A percentile compares a stretch with the other conserved stretches of the same genome.
Conservation (phyloP, 2,113 vertebrate species). For the Sigmodon hispidus region DNA sequence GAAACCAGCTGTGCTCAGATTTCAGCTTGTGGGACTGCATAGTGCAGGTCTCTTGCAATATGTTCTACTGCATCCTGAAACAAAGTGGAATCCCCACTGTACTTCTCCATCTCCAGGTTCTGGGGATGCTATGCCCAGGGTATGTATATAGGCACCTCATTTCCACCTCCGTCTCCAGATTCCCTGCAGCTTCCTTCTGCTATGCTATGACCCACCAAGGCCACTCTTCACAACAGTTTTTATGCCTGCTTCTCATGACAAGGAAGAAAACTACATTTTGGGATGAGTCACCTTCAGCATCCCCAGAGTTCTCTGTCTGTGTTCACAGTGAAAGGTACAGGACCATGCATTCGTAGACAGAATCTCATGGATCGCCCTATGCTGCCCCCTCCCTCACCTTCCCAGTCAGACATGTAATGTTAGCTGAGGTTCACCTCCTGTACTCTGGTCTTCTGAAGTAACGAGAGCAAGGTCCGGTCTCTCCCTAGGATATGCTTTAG, state of each 20-base stretch:
- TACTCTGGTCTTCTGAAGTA: background rate
- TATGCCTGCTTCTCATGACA: background rate
- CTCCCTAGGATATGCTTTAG: background rate
- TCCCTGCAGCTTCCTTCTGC: background rate
- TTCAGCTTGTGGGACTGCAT: rapidly evolving
- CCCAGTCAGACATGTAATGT: rapidly evolving
- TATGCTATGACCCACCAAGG: too few species aligned
- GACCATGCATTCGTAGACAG: rapidly evolving
- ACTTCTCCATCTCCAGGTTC: background rate
- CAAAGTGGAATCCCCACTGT: background rate
- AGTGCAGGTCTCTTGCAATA: background rate
- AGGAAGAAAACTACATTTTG: background rate
- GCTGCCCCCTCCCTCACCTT: rapidly evolving
- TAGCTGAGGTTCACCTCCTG: background rate
- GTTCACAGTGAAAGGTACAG: background rate
- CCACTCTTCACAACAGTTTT: too few species aligned
- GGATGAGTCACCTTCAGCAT: rapidly evolving
- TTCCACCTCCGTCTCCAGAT: background rate
- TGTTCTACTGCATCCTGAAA: background rate
- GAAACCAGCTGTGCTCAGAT: background rate
- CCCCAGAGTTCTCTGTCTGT: rapidly evolving
- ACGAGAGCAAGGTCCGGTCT: background rate
- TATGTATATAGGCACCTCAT: background rate
- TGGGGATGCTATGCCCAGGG: background rate
- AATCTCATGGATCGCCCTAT: rapidly evolving